Base-by-base conservation (phyloP, 1,140 invertebrate genomes). In the Melitaea cinxia region DNA sequence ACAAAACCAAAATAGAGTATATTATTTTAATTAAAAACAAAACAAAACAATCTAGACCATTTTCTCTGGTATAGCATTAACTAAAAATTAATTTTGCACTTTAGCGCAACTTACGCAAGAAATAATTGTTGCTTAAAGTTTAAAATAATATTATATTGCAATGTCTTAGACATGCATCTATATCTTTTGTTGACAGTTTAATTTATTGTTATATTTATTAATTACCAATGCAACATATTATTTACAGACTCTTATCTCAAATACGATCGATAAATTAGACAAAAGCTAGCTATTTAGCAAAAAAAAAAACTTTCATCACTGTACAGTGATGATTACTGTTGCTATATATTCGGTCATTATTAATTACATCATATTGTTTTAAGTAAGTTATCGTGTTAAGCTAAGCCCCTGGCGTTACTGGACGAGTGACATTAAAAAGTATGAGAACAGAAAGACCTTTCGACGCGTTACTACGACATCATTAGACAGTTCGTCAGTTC, bases 361-460 rank as follows among this genome's bases (percentile, higher is more conserved):
- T 30, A 65, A 59, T 69, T 69, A 39, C 60, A 58, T 65, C 61
- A 39, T 14, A 65, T 58, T 57, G 47, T 59, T 52, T 9, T 60
- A 19, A 37, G 47, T 54, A 39, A 47, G 21, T 9, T 45, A 19
- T 23, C 52, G 2, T 53, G 49, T 35, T 60, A 21, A 45, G 47
- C 58, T 47, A 58, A 19, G 71, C 77, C 67, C 42, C 66, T 64
- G 70, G 76, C 72, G 62, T 76, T 78, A 78, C 78, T 85, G 74
- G 77, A 75, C 75, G 65, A 82, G 73, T 86, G 84, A 86, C 83
- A 89, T 87, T 89, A 89, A 87, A 82, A 89, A 85, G 72, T 85
- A 83, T 83, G 84, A 82, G 84, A 87, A 86, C 70, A 54, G 15
- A 26, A 55, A 83, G 82, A 87, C 84, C 86, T 87, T 87, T 66